Evolutionary conservation across 2,888 invertebrate species (phyloP).

Genomic region (Aquatica leii): DNA sequence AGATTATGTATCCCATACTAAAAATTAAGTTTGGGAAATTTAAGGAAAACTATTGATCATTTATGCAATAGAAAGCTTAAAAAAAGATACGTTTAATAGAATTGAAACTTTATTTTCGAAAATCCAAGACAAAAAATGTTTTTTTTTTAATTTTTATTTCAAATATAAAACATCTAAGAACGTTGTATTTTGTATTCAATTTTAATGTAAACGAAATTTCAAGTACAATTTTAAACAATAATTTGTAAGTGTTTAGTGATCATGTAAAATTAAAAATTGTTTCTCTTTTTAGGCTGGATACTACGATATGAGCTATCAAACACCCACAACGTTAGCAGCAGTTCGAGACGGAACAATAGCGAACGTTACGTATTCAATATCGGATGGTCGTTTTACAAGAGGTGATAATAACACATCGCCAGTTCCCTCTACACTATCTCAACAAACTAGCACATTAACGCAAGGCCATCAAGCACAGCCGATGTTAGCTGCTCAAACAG

Average conservation of each 20-base stretch:
- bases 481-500: slow-evolving; percentile 66
- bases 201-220: too few relatives aligned
- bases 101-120: too few relatives aligned
- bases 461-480: slow-evolving; percentile 68
- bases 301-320: slow-evolving; percentile 79
- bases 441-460: slow-evolving; percentile 68
- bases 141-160: too few relatives aligned
- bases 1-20: too few relatives aligned
- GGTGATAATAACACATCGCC: slow-evolving; percentile 84
- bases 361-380: slow-evolving; percentile 75
- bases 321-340: slow-evolving; percentile 74
- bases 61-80: too few relatives aligned
- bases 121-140: too few relatives aligned
- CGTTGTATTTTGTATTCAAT: too few relatives aligned
- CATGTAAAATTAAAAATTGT: background rate
- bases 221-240: too few relatives aligned
- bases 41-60: too few relatives aligned
- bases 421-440: slow-evolving; percentile 78
- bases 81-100: too few relatives aligned
- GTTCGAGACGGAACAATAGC: slow-evolving; percentile 72
- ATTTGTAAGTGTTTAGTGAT: background rate
- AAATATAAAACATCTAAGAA: too few relatives aligned
- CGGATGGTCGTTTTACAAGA: slow-evolving; percentile 74
- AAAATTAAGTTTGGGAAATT: too few relatives aligned
- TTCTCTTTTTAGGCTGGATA: slow-evolving; percentile 62